These are phyloP conservation scores for Hormiphora californensis DNA, from an alignment of 37 sponge, comb jelly and placozoan genomes.

Conservation along the genomic window DNA sequence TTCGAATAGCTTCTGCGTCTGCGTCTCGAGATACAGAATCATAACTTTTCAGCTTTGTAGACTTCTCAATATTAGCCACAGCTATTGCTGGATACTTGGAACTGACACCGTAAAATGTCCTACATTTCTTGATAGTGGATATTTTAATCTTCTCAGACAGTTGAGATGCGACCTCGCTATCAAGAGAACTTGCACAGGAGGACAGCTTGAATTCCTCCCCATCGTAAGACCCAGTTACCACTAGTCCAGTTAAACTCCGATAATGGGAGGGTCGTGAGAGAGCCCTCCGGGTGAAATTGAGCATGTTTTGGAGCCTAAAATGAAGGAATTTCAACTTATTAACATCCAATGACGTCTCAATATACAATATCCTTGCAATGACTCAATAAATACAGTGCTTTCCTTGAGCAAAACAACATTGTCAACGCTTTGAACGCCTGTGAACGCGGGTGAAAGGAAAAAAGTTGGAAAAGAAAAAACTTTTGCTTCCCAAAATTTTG, in stretches of 20 bases:
- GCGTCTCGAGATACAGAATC: background rate
- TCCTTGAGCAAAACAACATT: no score
- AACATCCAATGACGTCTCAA: no score
- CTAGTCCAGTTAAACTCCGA: background rate
- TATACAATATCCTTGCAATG: no score
- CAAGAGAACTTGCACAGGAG: background rate
- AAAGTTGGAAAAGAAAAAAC: no score
- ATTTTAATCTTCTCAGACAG: background rate
- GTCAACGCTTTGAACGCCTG: no score
- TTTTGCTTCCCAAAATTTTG: no score
- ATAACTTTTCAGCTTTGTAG: background rate
- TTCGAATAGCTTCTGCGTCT: background rate
- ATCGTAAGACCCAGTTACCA: background rate
- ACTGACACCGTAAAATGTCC: slow-evolving; percentile 10
- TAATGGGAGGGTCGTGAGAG: no score
- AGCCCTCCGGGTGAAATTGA: no score
- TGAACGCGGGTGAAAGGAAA: no score
- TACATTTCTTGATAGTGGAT: background rate
- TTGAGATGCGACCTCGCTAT: background rate
- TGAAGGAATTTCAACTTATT: no score
- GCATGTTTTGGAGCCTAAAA: no score
- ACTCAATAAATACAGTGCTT: no score
- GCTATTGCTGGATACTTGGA: background rate
- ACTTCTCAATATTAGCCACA: background rate
- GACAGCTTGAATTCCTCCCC: background rate